Evolutionary conservation across 2,797 vertebrate genomes (phyloP).

Genomic region (Mormyrops attenuatus): DNA sequence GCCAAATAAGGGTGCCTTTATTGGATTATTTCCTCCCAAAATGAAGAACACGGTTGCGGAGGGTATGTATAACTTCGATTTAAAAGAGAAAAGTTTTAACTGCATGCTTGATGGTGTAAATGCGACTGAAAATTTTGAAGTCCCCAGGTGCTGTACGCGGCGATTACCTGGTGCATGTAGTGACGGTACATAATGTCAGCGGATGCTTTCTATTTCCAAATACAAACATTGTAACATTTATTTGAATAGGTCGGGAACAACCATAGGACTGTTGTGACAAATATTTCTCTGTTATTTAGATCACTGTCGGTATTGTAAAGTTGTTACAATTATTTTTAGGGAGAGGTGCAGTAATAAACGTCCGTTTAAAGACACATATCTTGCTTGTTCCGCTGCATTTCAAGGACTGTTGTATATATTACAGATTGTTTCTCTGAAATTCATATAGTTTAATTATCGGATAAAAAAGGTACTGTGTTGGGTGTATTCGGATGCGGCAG

Average conservation of each 20-base stretch:
- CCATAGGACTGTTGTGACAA: not conserved
- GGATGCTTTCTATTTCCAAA: not conserved
- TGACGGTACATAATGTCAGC: not conserved
- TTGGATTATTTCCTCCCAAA: conserved; percentile 57
- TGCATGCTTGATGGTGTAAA: not conserved
- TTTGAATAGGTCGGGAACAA: not conserved
- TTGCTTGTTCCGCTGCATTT: not conserved
- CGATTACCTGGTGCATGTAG: not conserved
- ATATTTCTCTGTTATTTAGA: not conserved
- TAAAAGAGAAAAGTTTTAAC: conserved; percentile 18
- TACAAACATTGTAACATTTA: not conserved
- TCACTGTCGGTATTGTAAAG: not conserved
- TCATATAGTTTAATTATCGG: not conserved
- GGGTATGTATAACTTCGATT: conserved; percentile 53
- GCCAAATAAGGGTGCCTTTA: conserved; percentile 43
- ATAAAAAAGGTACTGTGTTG: not conserved
- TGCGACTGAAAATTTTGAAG: not conserved
- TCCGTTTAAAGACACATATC: not conserved
- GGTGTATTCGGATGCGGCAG: not conserved
- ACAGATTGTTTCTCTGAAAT: not conserved
- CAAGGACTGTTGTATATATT: not conserved
- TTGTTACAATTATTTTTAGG: not conserved
- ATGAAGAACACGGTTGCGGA: conserved; percentile 65
- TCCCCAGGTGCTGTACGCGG: not conserved
- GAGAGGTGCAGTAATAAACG: not conserved